phyloP scores from a whole-genome alignment of 2,797 vertebrate genomes.

The Dicrostonyx torquatus region DNA sequence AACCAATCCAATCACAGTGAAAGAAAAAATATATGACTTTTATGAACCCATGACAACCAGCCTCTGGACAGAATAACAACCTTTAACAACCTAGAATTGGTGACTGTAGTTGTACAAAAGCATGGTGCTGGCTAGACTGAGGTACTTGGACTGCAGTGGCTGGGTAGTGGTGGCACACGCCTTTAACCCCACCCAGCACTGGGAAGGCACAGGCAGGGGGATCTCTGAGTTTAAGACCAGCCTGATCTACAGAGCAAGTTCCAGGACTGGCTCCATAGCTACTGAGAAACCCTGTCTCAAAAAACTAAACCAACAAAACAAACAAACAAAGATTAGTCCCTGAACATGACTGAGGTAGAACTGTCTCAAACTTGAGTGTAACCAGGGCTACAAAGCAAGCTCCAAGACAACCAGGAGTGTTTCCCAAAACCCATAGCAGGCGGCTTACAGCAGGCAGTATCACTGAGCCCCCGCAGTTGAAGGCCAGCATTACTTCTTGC shows the following conservation, averaged over 20 bases:
- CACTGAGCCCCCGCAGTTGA: neutral
- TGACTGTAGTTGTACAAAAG: neutral
- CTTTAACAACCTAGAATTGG: conserved; percentile 2
- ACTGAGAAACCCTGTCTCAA: no score
- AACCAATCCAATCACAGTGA: neutral
- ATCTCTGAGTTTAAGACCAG: no score
- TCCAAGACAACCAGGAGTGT: neutral
- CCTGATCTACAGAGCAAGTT: no score
- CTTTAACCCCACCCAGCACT: no score
- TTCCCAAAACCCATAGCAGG: neutral
- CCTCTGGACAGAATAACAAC: neutral
- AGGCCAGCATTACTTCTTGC: neutral
- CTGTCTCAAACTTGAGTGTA: neutral
- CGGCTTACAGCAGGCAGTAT: neutral
- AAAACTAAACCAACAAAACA: no score
- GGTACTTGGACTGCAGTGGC: neutral
- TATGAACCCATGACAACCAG: neutral
- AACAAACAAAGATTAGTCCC: neutral
- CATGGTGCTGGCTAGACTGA: conserved; percentile 2
- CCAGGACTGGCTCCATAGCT: no score
- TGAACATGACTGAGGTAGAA: neutral
- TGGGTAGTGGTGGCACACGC: no score
- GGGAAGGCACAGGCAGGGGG: no score
- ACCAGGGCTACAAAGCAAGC: neutral
- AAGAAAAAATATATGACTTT: neutral